phyloP scores from a whole-genome alignment of 2,113 vertebrate genomes.

The Xenopus borealis region DNA sequence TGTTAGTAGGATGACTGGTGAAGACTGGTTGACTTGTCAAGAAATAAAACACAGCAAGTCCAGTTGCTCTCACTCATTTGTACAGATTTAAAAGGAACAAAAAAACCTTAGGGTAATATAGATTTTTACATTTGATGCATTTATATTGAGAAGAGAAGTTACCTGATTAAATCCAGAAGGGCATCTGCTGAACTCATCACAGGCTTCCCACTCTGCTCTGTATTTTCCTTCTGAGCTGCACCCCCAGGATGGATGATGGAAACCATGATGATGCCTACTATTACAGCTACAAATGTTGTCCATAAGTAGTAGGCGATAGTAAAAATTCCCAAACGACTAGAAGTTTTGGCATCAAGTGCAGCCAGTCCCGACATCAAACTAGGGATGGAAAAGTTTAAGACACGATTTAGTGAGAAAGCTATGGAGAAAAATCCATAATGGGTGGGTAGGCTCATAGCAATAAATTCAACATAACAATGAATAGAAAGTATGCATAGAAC shows the following conservation, averaged over 20 bases:
- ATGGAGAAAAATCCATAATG: too few species aligned
- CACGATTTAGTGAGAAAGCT: too few species aligned
- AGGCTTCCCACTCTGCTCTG: slow-evolving; percentile 82
- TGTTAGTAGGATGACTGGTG: too few species aligned
- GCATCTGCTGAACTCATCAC: slow-evolving; percentile 96
- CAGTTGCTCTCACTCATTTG: too few species aligned
- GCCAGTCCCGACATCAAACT: slow-evolving; percentile 96
- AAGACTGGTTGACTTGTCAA: too few species aligned
- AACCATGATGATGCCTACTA: slow-evolving; percentile 95
- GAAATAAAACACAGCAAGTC: too few species aligned
- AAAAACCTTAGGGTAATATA: too few species aligned
- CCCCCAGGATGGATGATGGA: slow-evolving; percentile 93
- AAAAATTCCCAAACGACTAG: slow-evolving; percentile 92
- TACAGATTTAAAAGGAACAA: too few species aligned
- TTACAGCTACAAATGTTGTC: slow-evolving; percentile 94
- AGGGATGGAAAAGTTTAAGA: neutral
- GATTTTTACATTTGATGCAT: too few species aligned
- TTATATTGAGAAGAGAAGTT: slow-evolving; percentile 52
- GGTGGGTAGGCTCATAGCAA: too few species aligned
- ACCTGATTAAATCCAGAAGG: slow-evolving; percentile 93
- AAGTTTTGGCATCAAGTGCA: slow-evolving; percentile 93
- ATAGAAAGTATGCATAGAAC: too few species aligned
- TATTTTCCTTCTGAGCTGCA: slow-evolving; percentile 88
- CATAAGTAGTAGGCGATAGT: slow-evolving; percentile 96
- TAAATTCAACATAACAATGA: too few species aligned